Conservation (phyloP, 2,797 vertebrate species). For the Echiichthys vipera region DNA sequence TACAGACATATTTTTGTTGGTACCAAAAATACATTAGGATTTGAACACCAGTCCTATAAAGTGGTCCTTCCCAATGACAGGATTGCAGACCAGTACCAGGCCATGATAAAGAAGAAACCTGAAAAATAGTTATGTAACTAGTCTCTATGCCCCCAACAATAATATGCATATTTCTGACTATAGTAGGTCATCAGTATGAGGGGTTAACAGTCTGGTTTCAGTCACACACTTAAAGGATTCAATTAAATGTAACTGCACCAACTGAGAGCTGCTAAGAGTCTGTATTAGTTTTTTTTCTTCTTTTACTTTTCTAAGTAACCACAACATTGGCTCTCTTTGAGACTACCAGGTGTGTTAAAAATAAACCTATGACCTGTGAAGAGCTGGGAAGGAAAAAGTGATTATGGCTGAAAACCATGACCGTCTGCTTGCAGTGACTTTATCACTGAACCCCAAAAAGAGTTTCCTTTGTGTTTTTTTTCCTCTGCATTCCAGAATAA, state of each 20-base stretch:
- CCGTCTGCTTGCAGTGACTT: constrained; percentile 30
- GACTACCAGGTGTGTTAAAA: constrained; percentile 2
- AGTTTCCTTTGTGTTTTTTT: constrained; percentile 12
- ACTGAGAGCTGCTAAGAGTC: background rate
- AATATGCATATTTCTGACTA: background rate
- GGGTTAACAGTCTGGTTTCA: background rate
- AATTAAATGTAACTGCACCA: background rate
- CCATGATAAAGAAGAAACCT: background rate
- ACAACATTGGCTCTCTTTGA: background rate
- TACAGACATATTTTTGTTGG: background rate
- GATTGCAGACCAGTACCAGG: background rate
- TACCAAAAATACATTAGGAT: background rate
- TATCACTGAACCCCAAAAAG: constrained; percentile 25
- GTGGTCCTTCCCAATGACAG: background rate
- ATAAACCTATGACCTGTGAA: constrained; percentile 13
- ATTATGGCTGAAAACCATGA: constrained; percentile 21
- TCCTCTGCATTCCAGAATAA: constrained; percentile 15
- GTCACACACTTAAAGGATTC: background rate
- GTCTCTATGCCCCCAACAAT: too few species aligned
- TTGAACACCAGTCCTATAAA: background rate
- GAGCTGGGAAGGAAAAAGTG: background rate
- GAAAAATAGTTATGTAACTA: background rate
- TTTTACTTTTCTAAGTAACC: background rate
- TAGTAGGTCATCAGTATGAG: background rate
- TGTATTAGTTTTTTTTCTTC: too few species aligned